Evolutionary conservation across 2,113 vertebrate species (phyloP).

Genomic region (Misgurnus anguillicaudatus): DNA sequence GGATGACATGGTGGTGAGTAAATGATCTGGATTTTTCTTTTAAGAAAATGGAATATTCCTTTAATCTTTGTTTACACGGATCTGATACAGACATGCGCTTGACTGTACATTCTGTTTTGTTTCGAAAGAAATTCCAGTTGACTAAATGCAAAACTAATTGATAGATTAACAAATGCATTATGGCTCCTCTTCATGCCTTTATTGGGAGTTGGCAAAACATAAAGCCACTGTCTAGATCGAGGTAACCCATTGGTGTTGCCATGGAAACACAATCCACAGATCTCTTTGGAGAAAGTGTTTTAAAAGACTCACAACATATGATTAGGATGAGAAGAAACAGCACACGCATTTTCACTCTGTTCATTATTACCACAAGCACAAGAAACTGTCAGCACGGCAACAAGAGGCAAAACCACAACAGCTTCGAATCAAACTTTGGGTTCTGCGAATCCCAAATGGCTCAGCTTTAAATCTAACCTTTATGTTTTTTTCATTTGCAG

Average conservation of each 20-base stretch:
- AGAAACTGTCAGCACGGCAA: background rate
- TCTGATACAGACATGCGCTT: no score
- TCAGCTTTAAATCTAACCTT: background rate
- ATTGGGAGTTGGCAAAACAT: slow-evolving; percentile 18
- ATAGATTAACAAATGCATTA: slow-evolving; percentile 3
- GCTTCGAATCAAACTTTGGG: slow-evolving; percentile 3
- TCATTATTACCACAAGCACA: background rate
- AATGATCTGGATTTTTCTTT: no score
- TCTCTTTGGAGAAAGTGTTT: slow-evolving; percentile 16
- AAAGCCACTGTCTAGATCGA: slow-evolving; percentile 32
- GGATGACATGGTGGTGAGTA: no score
- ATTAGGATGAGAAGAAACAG: slow-evolving; percentile 7
- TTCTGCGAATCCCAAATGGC: no score
- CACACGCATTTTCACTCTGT: background rate
- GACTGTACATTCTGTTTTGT: background rate
- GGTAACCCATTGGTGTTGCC: slow-evolving; percentile 29
- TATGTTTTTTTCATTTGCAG: background rate
- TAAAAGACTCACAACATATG: slow-evolving; percentile 31
- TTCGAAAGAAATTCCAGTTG: background rate
- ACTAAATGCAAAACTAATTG: background rate
- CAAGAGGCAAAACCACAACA: background rate
- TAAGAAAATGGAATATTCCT: no score
- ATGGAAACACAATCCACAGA: slow-evolving; percentile 48
- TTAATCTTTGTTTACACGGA: no score
- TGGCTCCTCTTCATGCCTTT: background rate